These are phyloP conservation scores for Sylvietta virens DNA, from an alignment of 2,113 vertebrate species.

Conservation along the genomic window DNA sequence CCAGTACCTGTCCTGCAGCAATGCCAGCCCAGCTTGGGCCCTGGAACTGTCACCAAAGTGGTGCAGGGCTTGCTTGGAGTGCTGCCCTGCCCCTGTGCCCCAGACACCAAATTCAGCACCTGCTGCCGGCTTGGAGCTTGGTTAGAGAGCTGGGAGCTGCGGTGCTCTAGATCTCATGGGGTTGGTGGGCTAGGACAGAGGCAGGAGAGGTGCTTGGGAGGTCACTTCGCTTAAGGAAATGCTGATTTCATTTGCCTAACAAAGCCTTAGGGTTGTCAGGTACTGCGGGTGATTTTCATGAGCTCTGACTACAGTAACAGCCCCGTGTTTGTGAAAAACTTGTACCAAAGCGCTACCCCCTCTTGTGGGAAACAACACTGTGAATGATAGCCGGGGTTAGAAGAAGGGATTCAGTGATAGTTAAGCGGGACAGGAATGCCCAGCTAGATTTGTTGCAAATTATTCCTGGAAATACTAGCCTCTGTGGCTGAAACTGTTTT, in stretches of 20 bases:
- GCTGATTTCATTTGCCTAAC: background rate
- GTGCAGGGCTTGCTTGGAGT: background rate
- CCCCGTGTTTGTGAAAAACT: background rate
- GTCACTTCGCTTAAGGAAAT: rapidly evolving
- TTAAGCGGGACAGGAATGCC: background rate
- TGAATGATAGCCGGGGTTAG: background rate
- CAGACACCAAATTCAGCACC: too few species aligned
- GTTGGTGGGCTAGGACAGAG: too few species aligned
- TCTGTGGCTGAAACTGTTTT: background rate
- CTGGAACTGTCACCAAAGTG: too few species aligned
- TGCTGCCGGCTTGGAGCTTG: background rate
- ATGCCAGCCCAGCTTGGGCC: background rate
- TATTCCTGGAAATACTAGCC: background rate
- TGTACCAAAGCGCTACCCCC: background rate
- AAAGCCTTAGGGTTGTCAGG: background rate
- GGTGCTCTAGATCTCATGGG: rapidly evolving
- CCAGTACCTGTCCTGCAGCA: background rate
- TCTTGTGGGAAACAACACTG: background rate
- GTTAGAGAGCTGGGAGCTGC: background rate
- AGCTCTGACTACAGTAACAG: background rate
- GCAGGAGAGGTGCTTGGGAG: background rate
- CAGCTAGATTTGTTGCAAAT: background rate
- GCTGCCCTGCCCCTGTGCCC: background rate
- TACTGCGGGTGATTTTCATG: background rate
- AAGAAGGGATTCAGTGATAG: background rate